Base-by-base conservation (phyloP, 2,113 vertebrate genomes). In the Calidris pugnax region DNA sequence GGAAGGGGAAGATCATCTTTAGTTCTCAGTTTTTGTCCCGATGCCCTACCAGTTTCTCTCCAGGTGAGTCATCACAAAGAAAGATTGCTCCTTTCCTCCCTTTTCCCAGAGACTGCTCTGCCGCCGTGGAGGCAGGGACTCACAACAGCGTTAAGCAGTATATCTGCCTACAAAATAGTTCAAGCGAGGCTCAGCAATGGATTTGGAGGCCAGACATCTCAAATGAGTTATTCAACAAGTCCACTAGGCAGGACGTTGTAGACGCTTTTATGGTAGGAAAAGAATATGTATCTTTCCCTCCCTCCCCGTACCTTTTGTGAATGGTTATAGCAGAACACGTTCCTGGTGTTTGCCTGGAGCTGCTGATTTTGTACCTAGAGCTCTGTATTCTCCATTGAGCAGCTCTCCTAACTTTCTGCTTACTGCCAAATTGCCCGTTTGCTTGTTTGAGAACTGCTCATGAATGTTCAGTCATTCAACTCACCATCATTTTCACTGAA, bases 401-500 rank as follows among this genome's bases (percentile, higher is more conserved):
- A 50, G 51, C 81, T 85, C 75, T 64, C 68, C 74, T 75, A 51
- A 67, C 78, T n/a, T 78, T 73, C 73, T 30, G 11, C 51, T 86
- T 56, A 11, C 83, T 92, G 79, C 68, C 79, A 84, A 28, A 80
- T 83, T 86, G 89, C 71, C 63, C 47, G 15, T 77, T 69, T 88
- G 67, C 45, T 90, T 76, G 35, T 82, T 76, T 89, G 62, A 82
- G 79, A 73, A 18, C 45, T 57, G 35, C 26, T 73, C 45, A 2
- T 30, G 45, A 71, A 76, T 73, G 33, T 69, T 68, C 72, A 59
- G 37, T 83, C 32, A 12, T 74, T 81, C 88, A 64, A 62, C 45
- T 21, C 26, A 72, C 20, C 53, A 6, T 32, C 19, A 3, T 45
- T 95, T 82, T 83, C 39, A 37, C 19, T 7, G 21, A 82, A 56